Base-by-base conservation (phyloP, 1,140 invertebrate species). In the Cydia amplana region DNA sequence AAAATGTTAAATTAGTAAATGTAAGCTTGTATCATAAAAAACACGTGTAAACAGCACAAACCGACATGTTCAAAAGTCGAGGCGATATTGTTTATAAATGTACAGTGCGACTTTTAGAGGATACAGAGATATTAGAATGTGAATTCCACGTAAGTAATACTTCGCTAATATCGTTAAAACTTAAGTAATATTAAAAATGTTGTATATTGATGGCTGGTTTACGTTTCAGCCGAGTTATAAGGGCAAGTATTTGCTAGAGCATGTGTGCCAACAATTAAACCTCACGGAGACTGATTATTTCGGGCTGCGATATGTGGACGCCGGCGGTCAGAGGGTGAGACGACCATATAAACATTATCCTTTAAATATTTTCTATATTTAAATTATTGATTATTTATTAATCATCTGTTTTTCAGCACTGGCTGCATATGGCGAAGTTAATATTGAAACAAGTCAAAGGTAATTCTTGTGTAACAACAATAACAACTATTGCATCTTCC, bases 231-330 rank as follows among this genome's bases (percentile, higher is more conserved):
- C 96, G 82, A 96, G 97, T 88, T 97, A 98, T 85, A 98, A 98
- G 93, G 98, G 98, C 75, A 97, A 97, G 91, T 97, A 96, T 93
- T 94, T 99, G 73, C 93, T 99, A 85, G 98, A 99, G 87, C 96
- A 97, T 94, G 97, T 99, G 74, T 99, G 98, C 92, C 95, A 97
- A 82, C 97, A 98, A 87, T 94, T 99, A 75, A 98, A 99, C 93
- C 95, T 99, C 79, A 95, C 97, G 77, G 98, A 99, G 93, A 98
- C 97, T 83, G 98, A 99, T 93, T 99, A 99, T 93, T 99, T 99
- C 93, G 98, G 98, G 9, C 94, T 99, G 28, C 95, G 98, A 77
- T 99, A 97, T 95, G 97, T 99, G 43, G 98, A 99, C 93, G 92
- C 95, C 40, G 95, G 96, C 81, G 98, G 98, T 84, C 98, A 99